A percentile compares a stretch with the other conserved stretches of the same genome.
These are phyloP conservation scores for Cossypha caffra DNA, from an alignment of 2,797 vertebrate species.

Conservation along the genomic window DNA sequence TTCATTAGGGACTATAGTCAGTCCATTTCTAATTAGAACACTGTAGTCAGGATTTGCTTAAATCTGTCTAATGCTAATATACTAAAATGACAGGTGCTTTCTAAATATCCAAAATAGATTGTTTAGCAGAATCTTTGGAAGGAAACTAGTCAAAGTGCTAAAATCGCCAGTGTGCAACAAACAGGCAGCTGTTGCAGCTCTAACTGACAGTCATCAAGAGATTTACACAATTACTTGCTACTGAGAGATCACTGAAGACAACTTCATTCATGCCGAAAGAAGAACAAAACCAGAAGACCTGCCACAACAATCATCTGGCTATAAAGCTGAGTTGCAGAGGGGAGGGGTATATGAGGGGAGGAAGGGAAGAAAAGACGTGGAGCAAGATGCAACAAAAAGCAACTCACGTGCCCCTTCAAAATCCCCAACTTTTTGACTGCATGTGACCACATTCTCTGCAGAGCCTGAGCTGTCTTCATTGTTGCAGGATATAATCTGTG, in stretches of 20 bases:
- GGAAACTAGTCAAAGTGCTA: background rate
- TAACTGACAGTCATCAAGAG: background rate
- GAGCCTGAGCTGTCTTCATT: slow-evolving; percentile 86
- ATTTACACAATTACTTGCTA: background rate
- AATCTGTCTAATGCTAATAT: background rate
- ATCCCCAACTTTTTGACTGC: slow-evolving; percentile 89
- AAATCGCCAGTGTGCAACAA: background rate
- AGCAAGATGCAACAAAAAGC: slow-evolving; percentile 31
- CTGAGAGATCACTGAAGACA: background rate
- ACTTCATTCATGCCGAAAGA: background rate
- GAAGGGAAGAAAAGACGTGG: background rate
- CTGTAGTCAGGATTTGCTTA: background rate
- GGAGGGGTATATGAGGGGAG: background rate
- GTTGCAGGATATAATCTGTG: slow-evolving; percentile 52
- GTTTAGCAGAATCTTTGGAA: background rate
- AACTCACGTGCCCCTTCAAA: slow-evolving; percentile 90
- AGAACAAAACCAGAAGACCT: background rate
- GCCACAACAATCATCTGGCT: background rate
- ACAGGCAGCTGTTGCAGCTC: background rate
- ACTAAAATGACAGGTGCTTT: background rate
- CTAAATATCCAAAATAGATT: background rate
- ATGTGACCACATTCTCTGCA: slow-evolving; percentile 90
- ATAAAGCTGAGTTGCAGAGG: background rate
- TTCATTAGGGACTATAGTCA: background rate
- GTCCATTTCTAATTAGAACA: slow-evolving; percentile 16